Conservation (phyloP, 2,113 vertebrate species). For the Pachycephala philippinensis region DNA sequence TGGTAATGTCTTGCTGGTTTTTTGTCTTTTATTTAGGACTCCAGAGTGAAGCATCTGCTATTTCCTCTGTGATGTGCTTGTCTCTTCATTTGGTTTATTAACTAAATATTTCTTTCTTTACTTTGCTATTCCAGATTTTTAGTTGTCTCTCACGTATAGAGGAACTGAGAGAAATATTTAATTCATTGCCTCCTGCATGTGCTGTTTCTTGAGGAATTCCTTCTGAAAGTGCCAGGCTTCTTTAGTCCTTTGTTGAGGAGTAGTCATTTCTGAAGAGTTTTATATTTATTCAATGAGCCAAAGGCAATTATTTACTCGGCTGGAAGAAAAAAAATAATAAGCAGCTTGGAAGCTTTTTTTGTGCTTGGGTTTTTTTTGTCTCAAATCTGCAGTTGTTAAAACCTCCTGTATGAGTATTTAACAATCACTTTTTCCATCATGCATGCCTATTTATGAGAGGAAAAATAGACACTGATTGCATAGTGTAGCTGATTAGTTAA, state of each 20-base stretch:
- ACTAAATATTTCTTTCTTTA: slow-evolving; percentile 55
- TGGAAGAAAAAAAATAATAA: background rate
- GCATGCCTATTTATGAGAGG: background rate
- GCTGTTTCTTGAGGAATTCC: slow-evolving; percentile 45
- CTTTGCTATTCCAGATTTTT: background rate
- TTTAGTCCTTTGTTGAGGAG: background rate
- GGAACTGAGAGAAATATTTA: slow-evolving; percentile 47
- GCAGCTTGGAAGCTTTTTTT: slow-evolving; percentile 15
- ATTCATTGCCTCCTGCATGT: slow-evolving; percentile 19
- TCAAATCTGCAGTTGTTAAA: slow-evolving; percentile 14
- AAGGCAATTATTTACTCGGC: slow-evolving; percentile 41
- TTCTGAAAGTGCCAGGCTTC: background rate
- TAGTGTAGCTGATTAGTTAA: background rate
- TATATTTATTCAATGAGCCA: background rate
- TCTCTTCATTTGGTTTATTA: slow-evolving; percentile 17
- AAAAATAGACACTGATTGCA: slow-evolving; percentile 58
- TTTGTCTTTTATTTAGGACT: slow-evolving; percentile 21
- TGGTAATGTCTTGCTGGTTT: background rate
- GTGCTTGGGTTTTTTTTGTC: background rate
- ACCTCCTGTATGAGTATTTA: slow-evolving; percentile 33
- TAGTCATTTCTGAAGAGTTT: background rate
- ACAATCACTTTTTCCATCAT: slow-evolving; percentile 5
- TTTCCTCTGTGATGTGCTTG: background rate
- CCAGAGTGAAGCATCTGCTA: background rate
- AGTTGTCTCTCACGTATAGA: slow-evolving; percentile 31